A percentile compares a stretch with the other conserved stretches of the same genome.
Evolutionary conservation across 2,888 invertebrate species (phyloP).

Genomic region (Villa cingulata): DNA sequence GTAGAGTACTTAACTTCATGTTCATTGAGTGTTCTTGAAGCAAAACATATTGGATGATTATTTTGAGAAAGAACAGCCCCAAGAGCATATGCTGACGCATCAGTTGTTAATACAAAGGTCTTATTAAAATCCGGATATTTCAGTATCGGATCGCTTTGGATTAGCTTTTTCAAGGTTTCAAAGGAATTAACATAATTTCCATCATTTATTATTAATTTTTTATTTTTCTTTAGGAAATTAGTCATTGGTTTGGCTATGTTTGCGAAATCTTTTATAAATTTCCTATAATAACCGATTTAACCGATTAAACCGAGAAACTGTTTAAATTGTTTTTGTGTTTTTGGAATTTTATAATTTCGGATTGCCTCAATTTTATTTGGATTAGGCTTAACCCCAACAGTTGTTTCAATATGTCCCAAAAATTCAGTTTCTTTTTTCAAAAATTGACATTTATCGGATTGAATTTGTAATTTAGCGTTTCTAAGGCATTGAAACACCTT

Average conservation of each 20-base stretch:
- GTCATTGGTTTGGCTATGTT: slow-evolving; percentile 4
- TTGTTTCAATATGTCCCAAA: not conserved
- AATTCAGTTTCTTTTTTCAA: not conserved
- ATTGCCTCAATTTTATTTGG: slow-evolving; percentile 10
- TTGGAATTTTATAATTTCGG: slow-evolving; percentile 10
- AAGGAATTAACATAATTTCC: not conserved
- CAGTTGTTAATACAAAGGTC: not conserved
- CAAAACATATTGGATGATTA: slow-evolving; percentile 2
- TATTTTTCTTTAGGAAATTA: slow-evolving; percentile 7
- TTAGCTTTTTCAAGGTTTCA: not conserved
- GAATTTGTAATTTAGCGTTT: too few relatives aligned
- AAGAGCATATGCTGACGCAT: not conserved
- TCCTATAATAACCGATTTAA: slow-evolving; percentile 3
- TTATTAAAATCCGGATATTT: slow-evolving; percentile 3
- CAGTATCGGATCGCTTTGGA: slow-evolving; percentile 1
- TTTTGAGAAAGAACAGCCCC: slow-evolving; percentile 1
- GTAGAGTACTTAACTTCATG: slow-evolving; percentile 6
- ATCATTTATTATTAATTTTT: slow-evolving; percentile 3
- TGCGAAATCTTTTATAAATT: slow-evolving; percentile 6
- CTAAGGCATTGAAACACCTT: too few relatives aligned
- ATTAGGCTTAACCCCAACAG: not conserved
- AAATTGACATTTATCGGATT: too few relatives aligned
- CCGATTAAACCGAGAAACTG: slow-evolving; percentile 7
- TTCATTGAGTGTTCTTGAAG: slow-evolving; percentile 6
- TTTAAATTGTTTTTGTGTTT: slow-evolving; percentile 10